Base-by-base conservation (phyloP, 2,797 vertebrate species). In the Denticeps clupeoides region DNA sequence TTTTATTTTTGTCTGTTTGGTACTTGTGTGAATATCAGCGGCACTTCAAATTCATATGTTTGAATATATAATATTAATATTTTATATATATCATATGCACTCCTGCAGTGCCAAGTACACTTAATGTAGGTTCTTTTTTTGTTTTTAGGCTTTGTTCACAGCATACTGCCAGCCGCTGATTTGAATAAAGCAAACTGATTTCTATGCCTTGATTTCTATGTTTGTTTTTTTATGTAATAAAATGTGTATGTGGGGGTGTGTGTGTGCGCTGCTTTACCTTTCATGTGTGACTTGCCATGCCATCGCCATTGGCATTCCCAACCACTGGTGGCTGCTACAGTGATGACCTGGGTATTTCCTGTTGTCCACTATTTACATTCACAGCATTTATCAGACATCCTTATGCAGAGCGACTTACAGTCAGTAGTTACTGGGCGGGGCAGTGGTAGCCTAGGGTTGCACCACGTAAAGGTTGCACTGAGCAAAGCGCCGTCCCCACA, bases 101-200 rank as follows among this genome's bases (percentile, higher is more conserved):
- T 76, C 71, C 76, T 63, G 41, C 64, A 64, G 76, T 82, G 78
- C 81, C 83, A 82, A 80, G 73, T 72, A 19, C 58, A 70, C 60
- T 81, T 72, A 66, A 68, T 78, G 62, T 62, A 68, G 71, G 69
- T 70, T 70, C 64, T 15, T 52, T 10, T 50, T 15, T 45, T 18
- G 31, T 50, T 49, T 47, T 22, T 26, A 35, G 43, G 53, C 57
- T 65, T 57, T 55, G 51, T 65, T 72, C 64, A 60, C 68, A 47
- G 56, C 58, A 27, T 59, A 68, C 49, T 80, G 68, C 77, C 64
- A 73, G 72, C 67, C 75, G 68, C 78, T 82, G 78, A 71, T 82
- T 82, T 67, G 68, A 80, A 78, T 78, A 80, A 82, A 80, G 70
- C 59, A 72, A 72, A 69, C 47, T 82, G 71, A 73, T 82, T 85